Percentiles rank a stretch among this genome's conserved stretches.
These are phyloP conservation scores for Colletes collaris DNA, from an alignment of 2,888 invertebrate genomes.

Conservation along the genomic window DNA sequence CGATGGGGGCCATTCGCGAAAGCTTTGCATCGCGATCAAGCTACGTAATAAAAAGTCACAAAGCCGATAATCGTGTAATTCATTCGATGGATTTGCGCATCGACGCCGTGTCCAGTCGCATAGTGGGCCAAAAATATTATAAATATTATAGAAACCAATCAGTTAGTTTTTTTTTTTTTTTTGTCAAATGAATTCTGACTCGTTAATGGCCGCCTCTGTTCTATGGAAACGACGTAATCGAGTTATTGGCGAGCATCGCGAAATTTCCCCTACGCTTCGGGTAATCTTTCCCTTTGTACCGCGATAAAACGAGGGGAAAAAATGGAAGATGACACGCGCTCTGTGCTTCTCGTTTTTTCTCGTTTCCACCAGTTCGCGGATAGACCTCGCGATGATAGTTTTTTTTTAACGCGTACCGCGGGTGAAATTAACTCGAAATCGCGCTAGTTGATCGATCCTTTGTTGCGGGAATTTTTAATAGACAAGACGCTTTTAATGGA, in stretches of 20 bases:
- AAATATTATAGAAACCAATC: no score
- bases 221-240: conserved; percentile 3
- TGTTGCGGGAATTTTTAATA: neutral
- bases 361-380: neutral
- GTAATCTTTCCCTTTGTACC: conserved; percentile 4
- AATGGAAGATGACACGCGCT: no score
- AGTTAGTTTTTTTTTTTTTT: no score
- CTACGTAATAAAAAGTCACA: conserved; percentile 2
- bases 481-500: neutral
- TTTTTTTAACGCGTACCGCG: neutral
- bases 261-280: conserved; percentile 28
- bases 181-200: no score
- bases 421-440: conserved; percentile 5
- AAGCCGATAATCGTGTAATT: conserved; percentile 64
- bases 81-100: conserved; percentile 52
- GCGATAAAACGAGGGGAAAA: neutral
- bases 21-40: conserved; percentile 17
- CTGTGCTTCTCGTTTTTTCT: no score
- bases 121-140: no score
- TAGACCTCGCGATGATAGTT: neutral
- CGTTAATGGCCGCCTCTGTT: neutral
- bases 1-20: conserved; percentile 10
- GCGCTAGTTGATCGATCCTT: conserved; percentile 19
- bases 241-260: conserved; percentile 33
- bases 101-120: conserved; percentile 12